Evolutionary conservation across 2,888 invertebrate genomes (phyloP), one percentile per base, ranked within the genome.

Genomic region (Endotricha flammealis): DNA sequence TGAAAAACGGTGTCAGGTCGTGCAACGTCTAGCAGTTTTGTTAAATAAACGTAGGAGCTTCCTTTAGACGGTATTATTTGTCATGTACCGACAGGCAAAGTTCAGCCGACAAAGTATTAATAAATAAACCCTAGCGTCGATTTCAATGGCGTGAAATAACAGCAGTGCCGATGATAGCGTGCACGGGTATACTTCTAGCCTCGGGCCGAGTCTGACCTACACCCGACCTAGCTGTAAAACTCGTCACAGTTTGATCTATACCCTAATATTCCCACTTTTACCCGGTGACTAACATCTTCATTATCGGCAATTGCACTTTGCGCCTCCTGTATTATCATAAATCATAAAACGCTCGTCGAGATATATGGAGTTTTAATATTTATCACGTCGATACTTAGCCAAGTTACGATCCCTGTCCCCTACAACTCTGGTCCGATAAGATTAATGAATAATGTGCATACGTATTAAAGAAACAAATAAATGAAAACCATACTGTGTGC

Each of bases 111-210:
- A 57, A 61, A 59, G 58, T 65, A 69, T 65, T 62, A 58, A 61
- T 64, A 71, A 70, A 71, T 61, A 60, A 54, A 51, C 54, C 50
- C 44, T 53, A 57, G 52, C 57, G 50, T 57, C 54, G 55, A 57
- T 58, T 56, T 65, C 64, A 65, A 74, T 64, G 58, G 58, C 62
- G 61, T 50, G 56, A 72, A 77, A 71, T 74, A 71, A 71, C 63
- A 67, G 66, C 63, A 70, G 68, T 66, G 53, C 44, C 57, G 51
- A 54, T 56, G 52, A 56, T 44, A 39, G 45, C 47, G 53, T 50
- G 53, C 53, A 54, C 48, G 53, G 41, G 42, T 46, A 41, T 42
- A 45, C 50, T 43, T 53, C 51, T 30, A 38, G 55, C 58, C 53
- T 44, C 45, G 38, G 52, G 62, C 57, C 36, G 36, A 44, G 35